These are phyloP conservation scores for Matsumyia berberina DNA, from an alignment of 2,888 invertebrate genomes.

Conservation along the genomic window DNA sequence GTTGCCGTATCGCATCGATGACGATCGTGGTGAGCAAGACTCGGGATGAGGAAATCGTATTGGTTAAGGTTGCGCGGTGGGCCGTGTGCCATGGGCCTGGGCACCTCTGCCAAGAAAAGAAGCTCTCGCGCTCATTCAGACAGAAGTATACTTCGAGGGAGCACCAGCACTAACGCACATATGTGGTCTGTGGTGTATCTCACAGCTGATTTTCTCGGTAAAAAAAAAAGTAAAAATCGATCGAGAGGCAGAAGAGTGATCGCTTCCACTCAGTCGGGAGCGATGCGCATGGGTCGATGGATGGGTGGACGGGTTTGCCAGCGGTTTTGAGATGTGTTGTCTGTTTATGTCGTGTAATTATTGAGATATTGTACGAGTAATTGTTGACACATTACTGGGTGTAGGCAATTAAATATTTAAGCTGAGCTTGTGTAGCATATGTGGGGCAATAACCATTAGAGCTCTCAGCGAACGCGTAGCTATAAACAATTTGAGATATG, in stretches of 20 bases:
- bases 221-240: slow-evolving; percentile 28
- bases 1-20: slow-evolving; percentile 34
- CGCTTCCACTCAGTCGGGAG: background rate
- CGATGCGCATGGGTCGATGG: background rate
- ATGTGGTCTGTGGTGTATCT: background rate
- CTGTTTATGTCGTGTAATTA: background rate
- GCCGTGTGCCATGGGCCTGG: no score
- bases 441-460: slow-evolving; percentile 34
- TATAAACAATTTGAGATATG: background rate
- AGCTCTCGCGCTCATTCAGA: background rate
- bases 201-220: slow-evolving; percentile 19
- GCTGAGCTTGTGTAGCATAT: background rate
- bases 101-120: slow-evolving; percentile 27
- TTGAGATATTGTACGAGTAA: background rate
- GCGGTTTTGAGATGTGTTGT: background rate
- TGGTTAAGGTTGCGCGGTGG: slow-evolving; percentile 18
- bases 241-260: slow-evolving; percentile 1
- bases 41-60: slow-evolving; percentile 28
- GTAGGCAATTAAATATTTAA: slow-evolving; percentile 12
- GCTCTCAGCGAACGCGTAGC: background rate
- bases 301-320: background rate
- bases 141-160: slow-evolving; percentile 1
- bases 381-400: background rate
- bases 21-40: slow-evolving; percentile 4
- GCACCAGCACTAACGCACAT: no score